These are phyloP conservation scores for Leptura quadrifasciata DNA, from an alignment of 2,888 invertebrate species.

Conservation along the genomic window DNA sequence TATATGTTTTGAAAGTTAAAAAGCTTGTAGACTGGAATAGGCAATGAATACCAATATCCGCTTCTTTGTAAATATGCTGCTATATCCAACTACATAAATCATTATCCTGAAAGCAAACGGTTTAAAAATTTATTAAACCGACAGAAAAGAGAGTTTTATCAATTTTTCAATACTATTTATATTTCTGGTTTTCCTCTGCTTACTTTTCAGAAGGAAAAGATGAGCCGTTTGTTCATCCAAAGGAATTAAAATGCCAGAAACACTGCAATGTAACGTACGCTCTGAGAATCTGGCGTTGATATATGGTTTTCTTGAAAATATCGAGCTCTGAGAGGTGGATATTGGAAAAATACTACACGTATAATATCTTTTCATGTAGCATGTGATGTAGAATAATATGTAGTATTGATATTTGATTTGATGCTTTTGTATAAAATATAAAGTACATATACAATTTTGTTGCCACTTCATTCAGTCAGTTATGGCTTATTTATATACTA, in stretches of 20 bases:
- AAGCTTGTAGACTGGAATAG: not conserved
- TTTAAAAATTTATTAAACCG: conserved; percentile 1
- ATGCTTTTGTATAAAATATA: no score
- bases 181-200: not conserved
- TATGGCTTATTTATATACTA: no score
- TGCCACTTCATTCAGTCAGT: no score
- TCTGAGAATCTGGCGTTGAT: not conserved
- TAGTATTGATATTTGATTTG: no score
- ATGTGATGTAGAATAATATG: no score
- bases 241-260: conserved; percentile 7
- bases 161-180: not conserved
- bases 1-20: not conserved
- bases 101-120: not conserved
- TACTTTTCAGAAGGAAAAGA: not conserved
- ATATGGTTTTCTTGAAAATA: not conserved
- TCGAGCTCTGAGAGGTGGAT: not conserved
- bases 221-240: not conserved
- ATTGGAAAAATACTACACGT: not conserved
- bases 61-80: not conserved
- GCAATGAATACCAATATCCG: not conserved
- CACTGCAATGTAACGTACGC: not conserved
- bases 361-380: not conserved
- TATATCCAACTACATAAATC: not conserved
- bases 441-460: no score
- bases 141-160: not conserved